Base-by-base conservation (phyloP, 2,888 invertebrate species). In the Mimas tiliae region DNA sequence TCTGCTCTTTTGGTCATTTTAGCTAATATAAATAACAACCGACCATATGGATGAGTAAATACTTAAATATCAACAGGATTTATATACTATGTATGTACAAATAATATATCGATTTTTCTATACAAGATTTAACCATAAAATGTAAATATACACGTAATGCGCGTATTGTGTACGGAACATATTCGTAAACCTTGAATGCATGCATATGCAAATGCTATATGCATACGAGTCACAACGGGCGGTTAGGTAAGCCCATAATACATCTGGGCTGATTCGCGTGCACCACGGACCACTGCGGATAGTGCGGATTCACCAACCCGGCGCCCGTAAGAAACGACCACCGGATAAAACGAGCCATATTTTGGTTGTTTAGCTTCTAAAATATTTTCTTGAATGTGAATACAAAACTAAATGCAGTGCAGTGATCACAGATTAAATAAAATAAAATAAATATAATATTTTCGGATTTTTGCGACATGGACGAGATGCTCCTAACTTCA, bases 221-320 rank as follows among this genome's bases (percentile, higher is more conserved):
- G 58, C 42, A 58, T 21, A 21, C 51, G 62, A 58, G 19, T 58
- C 58, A 58, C 42, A 16, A 19, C 58, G 58, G 19, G 58, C 8
- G 38, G 14, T 52, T 50, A 50, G 52, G 9, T 16, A 9, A 6
- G 38, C 9, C 62, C 68, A 62, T n/a, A n/a, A n/a, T 69, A 68
- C 71, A 72, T 72, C 68, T 19, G 38, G 16, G 16, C 38, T 16
- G 19, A 1, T 19, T 21, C 58, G 19, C 38, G 38, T 45, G 0
- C 12, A 8, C 38, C 19, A 19, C 55, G 55, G 11, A 19, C 19
- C 58, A 7, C 11, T 58, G 38, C 55, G 33, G 21, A 14, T 19
- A n/a, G n/a, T n/a, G n/a, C n/a, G n/a, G n/a, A n/a, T n/a, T n/a
- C n/a, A n/a, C n/a, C n/a, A n/a, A n/a, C n/a, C 9, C 16, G 16